Evolutionary conservation across 1,140 invertebrate species (phyloP).

Genomic region (Harlomillsia oculata): DNA sequence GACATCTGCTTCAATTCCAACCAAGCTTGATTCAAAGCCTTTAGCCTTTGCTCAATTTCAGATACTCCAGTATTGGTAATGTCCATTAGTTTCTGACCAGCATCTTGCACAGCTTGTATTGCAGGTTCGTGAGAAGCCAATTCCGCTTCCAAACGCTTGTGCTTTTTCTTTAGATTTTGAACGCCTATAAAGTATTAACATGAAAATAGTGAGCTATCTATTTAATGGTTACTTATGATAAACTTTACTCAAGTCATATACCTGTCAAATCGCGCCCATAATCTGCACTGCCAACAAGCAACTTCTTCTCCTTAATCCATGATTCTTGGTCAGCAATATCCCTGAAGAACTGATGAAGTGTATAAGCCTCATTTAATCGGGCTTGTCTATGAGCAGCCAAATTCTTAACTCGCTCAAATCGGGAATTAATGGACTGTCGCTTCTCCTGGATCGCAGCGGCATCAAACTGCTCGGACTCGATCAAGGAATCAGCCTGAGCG

Average conservation of each 20-base stretch:
- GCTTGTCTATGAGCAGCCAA: constrained; percentile 82
- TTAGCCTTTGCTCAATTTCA: constrained; percentile 79
- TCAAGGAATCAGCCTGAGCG: constrained; percentile 81
- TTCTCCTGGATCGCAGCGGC: constrained; percentile 85
- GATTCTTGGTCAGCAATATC: constrained; percentile 99
- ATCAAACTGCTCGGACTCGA: constrained; percentile 91
- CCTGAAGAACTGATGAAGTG: constrained; percentile 96
- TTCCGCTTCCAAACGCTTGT: constrained; percentile 90
- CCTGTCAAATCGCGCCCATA: constrained; percentile 93
- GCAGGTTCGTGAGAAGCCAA: constrained; percentile 91
- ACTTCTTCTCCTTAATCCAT: constrained; percentile 99
- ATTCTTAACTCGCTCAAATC: constrained; percentile 86
- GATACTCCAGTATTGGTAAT: constrained; percentile 92
- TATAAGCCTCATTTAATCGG: constrained; percentile 85
- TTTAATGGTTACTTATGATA: neutral
- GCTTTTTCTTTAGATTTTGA: constrained; percentile 96
- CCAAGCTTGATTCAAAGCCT: constrained; percentile 79
- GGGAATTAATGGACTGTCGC: constrained; percentile 82
- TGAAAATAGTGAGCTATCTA: neutral
- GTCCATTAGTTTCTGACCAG: constrained; percentile 91
- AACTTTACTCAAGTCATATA: neutral
- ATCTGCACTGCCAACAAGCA: constrained; percentile 93
- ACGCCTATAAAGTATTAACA: constrained; percentile 48
- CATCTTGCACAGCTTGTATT: constrained; percentile 92
- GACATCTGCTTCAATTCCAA: constrained; percentile 80